phyloP scores from a whole-genome alignment of 2,797 vertebrate species.

The Delichon dasypus region DNA sequence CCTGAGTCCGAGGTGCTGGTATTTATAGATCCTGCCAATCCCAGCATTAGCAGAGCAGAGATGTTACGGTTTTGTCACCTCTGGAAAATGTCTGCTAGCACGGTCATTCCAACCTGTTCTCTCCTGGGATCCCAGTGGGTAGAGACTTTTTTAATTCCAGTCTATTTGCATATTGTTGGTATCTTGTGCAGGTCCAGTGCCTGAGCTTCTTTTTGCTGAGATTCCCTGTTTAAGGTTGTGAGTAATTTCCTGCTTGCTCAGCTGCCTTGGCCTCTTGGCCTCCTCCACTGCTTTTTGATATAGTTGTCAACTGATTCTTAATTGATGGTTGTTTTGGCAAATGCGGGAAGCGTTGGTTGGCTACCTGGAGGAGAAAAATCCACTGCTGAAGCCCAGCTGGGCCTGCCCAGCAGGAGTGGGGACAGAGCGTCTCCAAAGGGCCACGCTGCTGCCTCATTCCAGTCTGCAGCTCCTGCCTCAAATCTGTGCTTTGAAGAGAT shows the following conservation, averaged over 20 bases:
- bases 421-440: fast-evolving
- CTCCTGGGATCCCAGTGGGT: neutral
- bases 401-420: neutral
- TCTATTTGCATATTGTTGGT: neutral
- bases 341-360: fast-evolving
- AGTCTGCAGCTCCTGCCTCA: neutral
- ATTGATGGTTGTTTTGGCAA: neutral
- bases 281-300: neutral
- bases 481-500: neutral
- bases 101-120: neutral
- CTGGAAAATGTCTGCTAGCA: too few relatives aligned
- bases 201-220: constrained; percentile 2
- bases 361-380: neutral
- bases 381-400: neutral
- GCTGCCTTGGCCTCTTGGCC: neutral
- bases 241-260: constrained; percentile 42
- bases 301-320: neutral
- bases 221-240: neutral
- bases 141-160: neutral
- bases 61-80: neutral
- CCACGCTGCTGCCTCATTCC: fast-evolving
- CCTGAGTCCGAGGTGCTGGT: neutral
- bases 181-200: neutral
- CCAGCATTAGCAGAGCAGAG: constrained; percentile 8
- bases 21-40: constrained; percentile 54